Conservation (phyloP, 1,140 invertebrate genomes). For the Pseudomyrmex flavicornis region DNA sequence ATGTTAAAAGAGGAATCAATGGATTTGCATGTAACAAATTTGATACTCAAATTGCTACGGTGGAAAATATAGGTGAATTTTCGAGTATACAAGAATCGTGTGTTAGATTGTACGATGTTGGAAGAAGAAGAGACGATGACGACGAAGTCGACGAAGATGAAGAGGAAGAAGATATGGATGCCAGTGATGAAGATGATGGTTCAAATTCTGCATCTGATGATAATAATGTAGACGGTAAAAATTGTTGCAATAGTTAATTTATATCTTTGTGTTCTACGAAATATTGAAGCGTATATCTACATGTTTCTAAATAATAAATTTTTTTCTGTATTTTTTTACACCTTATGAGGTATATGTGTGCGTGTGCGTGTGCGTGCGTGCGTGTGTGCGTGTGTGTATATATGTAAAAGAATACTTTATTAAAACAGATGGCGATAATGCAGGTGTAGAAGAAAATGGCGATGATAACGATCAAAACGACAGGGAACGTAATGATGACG, state of each 20-base stretch:
- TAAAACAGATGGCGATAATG: slow-evolving; percentile 79
- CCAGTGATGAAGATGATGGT: slow-evolving; percentile 82
- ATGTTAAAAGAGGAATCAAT: slow-evolving; percentile 93
- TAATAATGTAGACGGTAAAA: slow-evolving; percentile 86
- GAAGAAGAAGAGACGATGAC: slow-evolving; percentile 89
- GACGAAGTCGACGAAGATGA: slow-evolving; percentile 91
- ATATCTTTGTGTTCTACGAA: no score
- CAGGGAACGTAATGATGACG: slow-evolving; percentile 82
- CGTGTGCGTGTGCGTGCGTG: no score
- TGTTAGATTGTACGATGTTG: slow-evolving; percentile 93
- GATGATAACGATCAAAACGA: slow-evolving; percentile 83
- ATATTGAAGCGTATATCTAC: no score
- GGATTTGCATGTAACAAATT: slow-evolving; percentile 90
- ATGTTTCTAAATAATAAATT: no score
- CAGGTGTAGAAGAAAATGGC: slow-evolving; percentile 80
- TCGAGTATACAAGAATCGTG: slow-evolving; percentile 93
- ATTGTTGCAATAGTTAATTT: slow-evolving; percentile 62
- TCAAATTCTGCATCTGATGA: slow-evolving; percentile 85
- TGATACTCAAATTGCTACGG: slow-evolving; percentile 92
- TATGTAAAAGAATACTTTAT: slow-evolving; percentile 11
- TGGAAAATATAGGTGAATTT: slow-evolving; percentile 92
- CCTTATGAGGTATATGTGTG: no score
- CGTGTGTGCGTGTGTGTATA: not conserved
- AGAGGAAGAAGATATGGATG: slow-evolving; percentile 88
- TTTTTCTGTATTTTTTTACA: no score